Percentiles rank a stretch among this genome's conserved stretches.
These are phyloP conservation scores for Eubucco bourcierii DNA, from an alignment of 2,113 vertebrate genomes.

Conservation along the genomic window DNA sequence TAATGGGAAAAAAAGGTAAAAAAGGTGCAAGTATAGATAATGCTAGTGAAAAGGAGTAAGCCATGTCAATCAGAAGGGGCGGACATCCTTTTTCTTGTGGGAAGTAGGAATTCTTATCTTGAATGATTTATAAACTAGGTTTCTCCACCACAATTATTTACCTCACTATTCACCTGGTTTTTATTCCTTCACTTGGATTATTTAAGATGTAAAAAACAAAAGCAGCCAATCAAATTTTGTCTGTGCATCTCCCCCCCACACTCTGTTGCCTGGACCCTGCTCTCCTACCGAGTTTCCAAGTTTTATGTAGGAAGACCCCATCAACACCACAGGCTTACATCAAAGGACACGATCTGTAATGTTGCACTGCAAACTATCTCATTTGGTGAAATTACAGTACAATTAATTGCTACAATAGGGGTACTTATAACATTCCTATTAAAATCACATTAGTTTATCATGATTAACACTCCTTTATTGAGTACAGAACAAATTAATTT, in stretches of 20 bases:
- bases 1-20: background rate
- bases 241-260: background rate
- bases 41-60: background rate
- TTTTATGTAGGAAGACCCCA: background rate
- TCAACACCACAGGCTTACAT: background rate
- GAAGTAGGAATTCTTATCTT: background rate
- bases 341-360: background rate
- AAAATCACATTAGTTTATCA: constrained; percentile 58
- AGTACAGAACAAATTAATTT: constrained; percentile 6
- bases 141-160: background rate
- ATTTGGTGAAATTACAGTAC: background rate
- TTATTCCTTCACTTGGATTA: background rate
- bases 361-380: background rate
- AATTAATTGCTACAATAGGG: constrained; percentile 8
- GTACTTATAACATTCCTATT: constrained; percentile 24
- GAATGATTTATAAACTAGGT: background rate
- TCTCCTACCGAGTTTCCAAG: background rate
- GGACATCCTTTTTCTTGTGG: background rate
- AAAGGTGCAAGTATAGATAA: background rate
- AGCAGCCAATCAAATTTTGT: background rate
- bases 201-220: background rate
- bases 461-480: constrained; percentile 25
- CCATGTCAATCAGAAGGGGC: background rate
- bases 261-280: background rate
- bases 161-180: background rate